These are phyloP conservation scores for Rhinolophus ferrumequinum DNA, from an alignment of 2,113 vertebrate genomes.

Conservation along the genomic window DNA sequence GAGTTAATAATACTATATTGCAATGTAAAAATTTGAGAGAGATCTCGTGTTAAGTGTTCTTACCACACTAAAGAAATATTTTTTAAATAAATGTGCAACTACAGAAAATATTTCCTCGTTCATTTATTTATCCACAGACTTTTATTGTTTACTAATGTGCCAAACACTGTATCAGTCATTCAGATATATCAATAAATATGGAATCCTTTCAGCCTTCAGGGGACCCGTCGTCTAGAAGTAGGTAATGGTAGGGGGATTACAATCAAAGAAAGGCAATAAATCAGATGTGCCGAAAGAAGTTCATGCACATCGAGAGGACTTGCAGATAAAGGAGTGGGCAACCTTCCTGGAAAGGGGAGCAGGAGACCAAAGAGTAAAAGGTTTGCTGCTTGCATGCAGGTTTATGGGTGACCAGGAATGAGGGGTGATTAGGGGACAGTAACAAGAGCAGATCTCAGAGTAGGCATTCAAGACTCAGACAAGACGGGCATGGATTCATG, in stretches of 20 bases:
- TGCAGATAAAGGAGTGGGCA: not conserved
- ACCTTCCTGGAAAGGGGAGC: not conserved
- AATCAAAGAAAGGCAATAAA: not conserved
- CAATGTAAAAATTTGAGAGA: not conserved
- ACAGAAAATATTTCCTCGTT: not conserved
- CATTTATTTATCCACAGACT: not conserved
- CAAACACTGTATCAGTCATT: not conserved
- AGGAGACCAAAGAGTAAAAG: not conserved
- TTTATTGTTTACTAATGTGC: not conserved
- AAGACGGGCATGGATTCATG: not conserved
- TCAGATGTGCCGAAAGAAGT: not conserved
- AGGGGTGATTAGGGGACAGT: not conserved
- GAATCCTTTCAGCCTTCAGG: not conserved
- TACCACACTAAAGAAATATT: not conserved
- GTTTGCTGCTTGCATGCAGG: not conserved
- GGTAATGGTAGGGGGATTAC: accelerated
- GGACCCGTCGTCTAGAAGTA: not conserved
- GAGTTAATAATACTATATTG: not conserved
- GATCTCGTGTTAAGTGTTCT: not conserved
- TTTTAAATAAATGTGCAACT: not conserved
- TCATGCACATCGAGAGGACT: not conserved
- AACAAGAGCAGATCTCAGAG: not conserved
- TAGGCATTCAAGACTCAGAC: not conserved
- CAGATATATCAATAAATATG: not conserved
- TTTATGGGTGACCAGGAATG: too few species aligned